A percentile compares a stretch with the other conserved stretches of the same genome.
Conservation (phyloP, 2,113 vertebrate genomes). For the Dasyprocta punctata region DNA sequence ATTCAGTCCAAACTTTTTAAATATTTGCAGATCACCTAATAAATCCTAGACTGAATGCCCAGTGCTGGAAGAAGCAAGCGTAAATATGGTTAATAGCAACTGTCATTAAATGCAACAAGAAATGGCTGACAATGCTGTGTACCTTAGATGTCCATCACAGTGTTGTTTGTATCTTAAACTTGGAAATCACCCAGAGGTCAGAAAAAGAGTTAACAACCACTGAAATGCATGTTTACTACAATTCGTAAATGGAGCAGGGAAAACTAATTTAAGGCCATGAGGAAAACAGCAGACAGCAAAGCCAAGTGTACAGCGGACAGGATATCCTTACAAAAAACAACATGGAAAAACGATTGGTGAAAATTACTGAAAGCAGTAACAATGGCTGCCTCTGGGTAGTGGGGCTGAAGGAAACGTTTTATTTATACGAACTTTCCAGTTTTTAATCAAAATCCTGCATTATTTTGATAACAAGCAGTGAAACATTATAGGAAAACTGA, state of each 20-base stretch:
- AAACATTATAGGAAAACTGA: not conserved
- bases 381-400: not conserved
- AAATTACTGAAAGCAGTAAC: not conserved
- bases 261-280: not conserved
- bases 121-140: not conserved
- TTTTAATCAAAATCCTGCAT: not conserved
- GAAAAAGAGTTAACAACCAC: not conserved
- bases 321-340: not conserved
- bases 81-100: not conserved
- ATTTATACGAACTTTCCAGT: not conserved
- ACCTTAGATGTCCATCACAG: not conserved
- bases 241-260: not conserved
- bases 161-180: not conserved
- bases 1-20: not conserved
- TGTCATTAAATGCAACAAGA: not conserved
- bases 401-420: not conserved
- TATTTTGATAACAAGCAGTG: not conserved
- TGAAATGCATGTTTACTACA: not conserved
- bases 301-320: rapidly evolving
- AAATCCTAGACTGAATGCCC: not conserved
- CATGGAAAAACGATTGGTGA: not conserved
- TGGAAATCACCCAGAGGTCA: not conserved
- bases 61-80: not conserved
- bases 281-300: not conserved
- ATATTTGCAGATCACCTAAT: not conserved